Evolutionary conservation across 2,797 vertebrate genomes (phyloP).

Genomic region (Hydrophis major): DNA sequence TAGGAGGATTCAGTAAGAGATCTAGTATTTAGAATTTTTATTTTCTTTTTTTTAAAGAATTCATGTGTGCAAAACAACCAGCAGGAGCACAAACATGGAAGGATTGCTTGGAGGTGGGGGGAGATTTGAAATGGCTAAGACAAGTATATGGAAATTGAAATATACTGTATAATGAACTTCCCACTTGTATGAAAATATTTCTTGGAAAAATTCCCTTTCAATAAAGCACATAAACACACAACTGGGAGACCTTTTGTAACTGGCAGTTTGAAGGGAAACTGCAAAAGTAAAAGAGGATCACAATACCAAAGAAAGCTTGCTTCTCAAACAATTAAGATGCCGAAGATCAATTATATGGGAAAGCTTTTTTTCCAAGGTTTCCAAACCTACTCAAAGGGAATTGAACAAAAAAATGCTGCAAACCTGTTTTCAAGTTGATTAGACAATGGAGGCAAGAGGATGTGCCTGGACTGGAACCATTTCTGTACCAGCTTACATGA

Average conservation of each 20-base stretch:
- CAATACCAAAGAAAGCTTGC: neutral
- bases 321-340: neutral
- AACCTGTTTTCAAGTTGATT: neutral
- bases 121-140: neutral
- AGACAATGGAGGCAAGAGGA: neutral
- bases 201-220: neutral
- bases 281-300: neutral
- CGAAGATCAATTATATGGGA: neutral
- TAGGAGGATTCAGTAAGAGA: neutral
- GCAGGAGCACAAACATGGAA: neutral
- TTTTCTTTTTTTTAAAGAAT: neutral
- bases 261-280: neutral
- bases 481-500: neutral
- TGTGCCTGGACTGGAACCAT: neutral
- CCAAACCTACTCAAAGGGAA: neutral
- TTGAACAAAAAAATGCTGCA: neutral
- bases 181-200: neutral
- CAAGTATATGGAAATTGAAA: neutral
- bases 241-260: neutral
- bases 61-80: neutral
- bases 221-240: neutral
- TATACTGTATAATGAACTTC: neutral
- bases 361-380: neutral
- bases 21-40: neutral
- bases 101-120: neutral